A percentile compares a stretch with the other conserved stretches of the same genome.
Conservation (phyloP, 2,797 vertebrate species). For the Kryptolebias ocellatus region DNA sequence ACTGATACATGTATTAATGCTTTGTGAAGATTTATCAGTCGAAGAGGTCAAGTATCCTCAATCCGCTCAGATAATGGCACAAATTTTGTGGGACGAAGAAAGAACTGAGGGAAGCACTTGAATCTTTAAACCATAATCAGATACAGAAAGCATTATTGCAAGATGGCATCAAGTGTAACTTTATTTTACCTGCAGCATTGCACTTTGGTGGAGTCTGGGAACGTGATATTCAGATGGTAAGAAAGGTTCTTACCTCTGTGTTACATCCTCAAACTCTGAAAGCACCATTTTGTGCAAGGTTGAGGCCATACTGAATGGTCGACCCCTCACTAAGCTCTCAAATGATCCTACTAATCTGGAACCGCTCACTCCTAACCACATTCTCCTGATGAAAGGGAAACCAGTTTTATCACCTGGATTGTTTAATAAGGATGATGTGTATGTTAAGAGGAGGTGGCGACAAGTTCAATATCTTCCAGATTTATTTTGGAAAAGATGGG, state of each 20-base stretch:
- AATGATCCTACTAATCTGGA: not conserved
- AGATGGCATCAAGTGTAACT: not conserved
- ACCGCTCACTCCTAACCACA: not conserved
- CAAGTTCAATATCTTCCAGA: not conserved
- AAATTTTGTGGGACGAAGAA: not conserved
- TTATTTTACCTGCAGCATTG: not conserved
- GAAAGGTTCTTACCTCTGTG: not conserved
- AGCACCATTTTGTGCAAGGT: not conserved
- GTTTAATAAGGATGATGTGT: not conserved
- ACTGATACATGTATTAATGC: constrained; percentile 7
- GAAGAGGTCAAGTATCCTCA: not conserved
- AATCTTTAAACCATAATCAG: constrained; percentile 9
- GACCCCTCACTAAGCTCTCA: not conserved
- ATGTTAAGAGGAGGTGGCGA: not conserved
- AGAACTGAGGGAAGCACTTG: constrained; percentile 9
- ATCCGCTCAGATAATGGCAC: constrained; percentile 13
- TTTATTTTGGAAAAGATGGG: not conserved
- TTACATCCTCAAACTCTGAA: not conserved
- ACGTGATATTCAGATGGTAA: not conserved
- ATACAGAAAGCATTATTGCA: not conserved
- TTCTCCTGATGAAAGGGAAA: not conserved
- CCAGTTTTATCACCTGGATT: not conserved
- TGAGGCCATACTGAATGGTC: not conserved
- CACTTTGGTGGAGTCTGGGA: not conserved
- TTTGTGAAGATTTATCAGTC: not conserved